Base-by-base conservation (phyloP, 2,888 invertebrate genomes). In the Alviniconcha strummeri region DNA sequence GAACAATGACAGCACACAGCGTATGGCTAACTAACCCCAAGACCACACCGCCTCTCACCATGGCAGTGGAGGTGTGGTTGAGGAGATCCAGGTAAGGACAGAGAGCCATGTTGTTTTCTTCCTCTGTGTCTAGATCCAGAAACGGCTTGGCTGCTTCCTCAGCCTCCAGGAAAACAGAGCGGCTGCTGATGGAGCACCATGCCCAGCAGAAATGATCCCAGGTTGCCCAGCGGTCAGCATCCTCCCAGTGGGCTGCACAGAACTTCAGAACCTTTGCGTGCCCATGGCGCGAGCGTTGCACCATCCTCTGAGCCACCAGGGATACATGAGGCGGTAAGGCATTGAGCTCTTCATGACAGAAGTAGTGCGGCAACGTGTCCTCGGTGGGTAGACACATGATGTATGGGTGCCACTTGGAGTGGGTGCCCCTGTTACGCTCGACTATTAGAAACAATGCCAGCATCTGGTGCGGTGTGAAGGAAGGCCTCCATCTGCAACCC, bases 31-130 rank as follows among this genome's bases (percentile, higher is more conserved):
- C 36, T 36, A 36, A 36, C 1, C 36, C 36, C 36, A 36, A 36
- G 36, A 36, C 3, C 64, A 52, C 72, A 36, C 55, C 8, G 52
- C 13, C 60, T 11, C 86, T 87, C 88, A 92, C 93, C 88, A 93
- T 90, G 9, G 94, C 94, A 55, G 84, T 78, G 67, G 89, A 95
- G 83, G 96, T 96, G 92, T 98, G 98, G 94, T 98, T 98, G 86
- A 98, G 96, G 94, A 98, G 95, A 93, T 98, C 98, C 85, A 98
- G 94, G 92, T 96, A 97, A 0, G 98, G 98, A 86, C 97, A 97
- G 80, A 98, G 93, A 7, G 97, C 97, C 94, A 95, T 93, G 87
- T 94, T 90, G 84, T 92, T 88, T 83, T 92, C 92, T 95, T 56
- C 79, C 69, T 84, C 83, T 8, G 83, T 85, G 5, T 57, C 52